Percentiles rank a stretch among this genome's conserved stretches.
These are phyloP conservation scores for Drosophila kepulauana DNA, from an alignment of 1,140 invertebrate species.

Conservation along the genomic window DNA sequence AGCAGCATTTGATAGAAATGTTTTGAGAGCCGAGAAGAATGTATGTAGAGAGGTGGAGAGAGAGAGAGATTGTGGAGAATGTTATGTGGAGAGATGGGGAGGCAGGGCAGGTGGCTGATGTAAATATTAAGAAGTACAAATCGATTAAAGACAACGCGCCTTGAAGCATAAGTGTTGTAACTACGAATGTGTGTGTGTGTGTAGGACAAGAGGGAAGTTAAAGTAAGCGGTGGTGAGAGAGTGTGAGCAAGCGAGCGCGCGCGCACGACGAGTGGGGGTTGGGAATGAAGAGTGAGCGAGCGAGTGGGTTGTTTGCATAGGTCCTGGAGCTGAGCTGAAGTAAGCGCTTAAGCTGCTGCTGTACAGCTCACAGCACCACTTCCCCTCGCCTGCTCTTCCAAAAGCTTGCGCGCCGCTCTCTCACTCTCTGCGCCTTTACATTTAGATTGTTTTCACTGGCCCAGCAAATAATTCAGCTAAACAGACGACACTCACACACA, in stretches of 20 bases:
- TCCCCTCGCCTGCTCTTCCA: not conserved
- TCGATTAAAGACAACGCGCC: constrained; percentile 77
- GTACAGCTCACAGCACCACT: not conserved
- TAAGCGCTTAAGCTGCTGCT: constrained; percentile 66
- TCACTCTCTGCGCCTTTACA: constrained; percentile 27
- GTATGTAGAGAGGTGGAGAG: constrained; percentile 12
- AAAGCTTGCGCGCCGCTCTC: constrained; percentile 25
- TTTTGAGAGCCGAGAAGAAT: constrained; percentile 28
- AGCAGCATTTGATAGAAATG: constrained; percentile 66
- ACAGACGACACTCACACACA: constrained; percentile 32
- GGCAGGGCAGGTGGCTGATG: constrained; percentile 49
- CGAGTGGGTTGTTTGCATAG: constrained; percentile 68
- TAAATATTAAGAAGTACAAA: constrained; percentile 83
- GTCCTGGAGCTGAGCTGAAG: constrained; percentile 74
- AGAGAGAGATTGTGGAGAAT: constrained; percentile 15
- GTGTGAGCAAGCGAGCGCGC: constrained; percentile 19
- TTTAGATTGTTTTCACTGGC: constrained; percentile 54
- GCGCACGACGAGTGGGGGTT: constrained; percentile 36
- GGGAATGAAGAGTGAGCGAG: constrained; percentile 5
- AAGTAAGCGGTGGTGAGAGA: constrained; percentile 41
- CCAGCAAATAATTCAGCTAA: constrained; percentile 55
- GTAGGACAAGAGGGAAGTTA: constrained; percentile 61
- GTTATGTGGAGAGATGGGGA: constrained; percentile 6
- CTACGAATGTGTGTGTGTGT: constrained; percentile 34
- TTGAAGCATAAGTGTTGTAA: constrained; percentile 56